A percentile compares a stretch with the other conserved stretches of the same genome.
Conservation (phyloP, 2,797 vertebrate species). For the Melanotaenia parkinsoni region DNA sequence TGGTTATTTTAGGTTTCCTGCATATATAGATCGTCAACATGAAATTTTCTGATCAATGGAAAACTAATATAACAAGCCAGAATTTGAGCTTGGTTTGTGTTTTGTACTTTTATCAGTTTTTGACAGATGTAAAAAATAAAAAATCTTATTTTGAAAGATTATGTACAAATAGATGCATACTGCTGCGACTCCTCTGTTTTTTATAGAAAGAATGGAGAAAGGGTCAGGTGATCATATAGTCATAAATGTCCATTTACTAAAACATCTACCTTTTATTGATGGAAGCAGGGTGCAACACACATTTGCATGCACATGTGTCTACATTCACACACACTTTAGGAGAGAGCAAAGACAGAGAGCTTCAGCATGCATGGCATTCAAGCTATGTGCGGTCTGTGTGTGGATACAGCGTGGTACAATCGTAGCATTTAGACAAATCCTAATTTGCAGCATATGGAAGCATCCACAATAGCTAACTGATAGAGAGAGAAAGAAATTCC, state of each 20-base stretch:
- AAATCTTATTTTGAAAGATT: slow-evolving; percentile 44
- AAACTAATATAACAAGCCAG: slow-evolving; percentile 27
- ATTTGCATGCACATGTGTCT: slow-evolving; percentile 51
- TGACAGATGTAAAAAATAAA: slow-evolving; percentile 36
- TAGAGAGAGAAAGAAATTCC: slow-evolving; percentile 93
- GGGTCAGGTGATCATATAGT: slow-evolving; percentile 65
- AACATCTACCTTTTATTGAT: slow-evolving; percentile 70
- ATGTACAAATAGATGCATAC: slow-evolving; percentile 51
- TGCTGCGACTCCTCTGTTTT: slow-evolving; percentile 55
- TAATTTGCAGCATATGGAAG: slow-evolving; percentile 91
- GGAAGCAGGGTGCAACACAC: slow-evolving; percentile 53
- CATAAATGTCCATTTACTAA: slow-evolving; percentile 63
- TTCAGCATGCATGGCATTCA: slow-evolving; percentile 78
- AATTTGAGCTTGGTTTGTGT: slow-evolving; percentile 24
- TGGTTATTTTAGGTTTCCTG: slow-evolving; percentile 32
- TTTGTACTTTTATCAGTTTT: slow-evolving; percentile 40
- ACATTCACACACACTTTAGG: slow-evolving; percentile 47
- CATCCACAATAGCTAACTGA: slow-evolving; percentile 91
- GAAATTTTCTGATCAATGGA: neutral
- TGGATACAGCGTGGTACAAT: slow-evolving; percentile 85
- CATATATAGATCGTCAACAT: slow-evolving; percentile 1
- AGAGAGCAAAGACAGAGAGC: slow-evolving; percentile 45
- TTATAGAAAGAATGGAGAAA: slow-evolving; percentile 55
- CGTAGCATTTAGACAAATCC: slow-evolving; percentile 89
- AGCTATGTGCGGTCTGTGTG: slow-evolving; percentile 78